Evolutionary conservation across 2,888 invertebrate genomes (phyloP).

Genomic region (Oasisia sp.): DNA sequence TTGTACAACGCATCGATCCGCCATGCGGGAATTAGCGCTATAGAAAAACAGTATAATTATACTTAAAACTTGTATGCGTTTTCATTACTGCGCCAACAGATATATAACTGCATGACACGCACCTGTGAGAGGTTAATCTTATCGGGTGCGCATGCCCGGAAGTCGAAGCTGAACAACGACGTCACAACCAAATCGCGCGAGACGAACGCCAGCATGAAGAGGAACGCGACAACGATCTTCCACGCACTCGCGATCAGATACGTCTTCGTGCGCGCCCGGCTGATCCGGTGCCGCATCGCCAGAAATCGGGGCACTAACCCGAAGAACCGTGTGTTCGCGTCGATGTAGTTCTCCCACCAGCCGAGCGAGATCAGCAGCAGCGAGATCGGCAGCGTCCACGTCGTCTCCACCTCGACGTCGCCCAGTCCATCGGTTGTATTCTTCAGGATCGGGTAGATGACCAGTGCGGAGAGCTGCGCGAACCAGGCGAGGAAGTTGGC

Average conservation of each 20-base stretch:
- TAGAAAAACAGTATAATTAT: no score
- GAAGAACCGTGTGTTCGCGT: slow-evolving; percentile 71
- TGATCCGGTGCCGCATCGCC: slow-evolving; percentile 79
- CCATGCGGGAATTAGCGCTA: no score
- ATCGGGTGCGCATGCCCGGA: not conserved
- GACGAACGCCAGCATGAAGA: slow-evolving; percentile 74
- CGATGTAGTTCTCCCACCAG: slow-evolving; percentile 87
- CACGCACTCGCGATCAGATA: slow-evolving; percentile 90
- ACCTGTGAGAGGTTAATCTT: not conserved
- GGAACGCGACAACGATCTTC: slow-evolving; percentile 86
- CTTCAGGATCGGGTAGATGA: slow-evolving; percentile 36
- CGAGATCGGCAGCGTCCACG: slow-evolving; percentile 74
- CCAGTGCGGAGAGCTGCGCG: slow-evolving; percentile 48
- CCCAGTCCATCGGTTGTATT: slow-evolving; percentile 28
- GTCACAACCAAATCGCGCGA: not conserved
- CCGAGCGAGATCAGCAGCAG: slow-evolving; percentile 78
- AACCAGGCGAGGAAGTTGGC: slow-evolving; percentile 42
- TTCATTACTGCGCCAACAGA: not conserved
- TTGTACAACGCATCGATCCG: no score
- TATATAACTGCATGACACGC: not conserved
- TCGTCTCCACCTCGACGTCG: slow-evolving; percentile 46
- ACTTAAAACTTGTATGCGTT: not conserved
- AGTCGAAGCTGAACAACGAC: slow-evolving; percentile 17
- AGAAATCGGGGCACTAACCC: slow-evolving; percentile 47
- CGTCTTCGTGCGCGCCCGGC: slow-evolving; percentile 84